A percentile compares a stretch with the other conserved stretches of the same genome.
Evolutionary conservation across 1,140 invertebrate genomes (phyloP).

Genomic region (Drosophila pruinosa): DNA sequence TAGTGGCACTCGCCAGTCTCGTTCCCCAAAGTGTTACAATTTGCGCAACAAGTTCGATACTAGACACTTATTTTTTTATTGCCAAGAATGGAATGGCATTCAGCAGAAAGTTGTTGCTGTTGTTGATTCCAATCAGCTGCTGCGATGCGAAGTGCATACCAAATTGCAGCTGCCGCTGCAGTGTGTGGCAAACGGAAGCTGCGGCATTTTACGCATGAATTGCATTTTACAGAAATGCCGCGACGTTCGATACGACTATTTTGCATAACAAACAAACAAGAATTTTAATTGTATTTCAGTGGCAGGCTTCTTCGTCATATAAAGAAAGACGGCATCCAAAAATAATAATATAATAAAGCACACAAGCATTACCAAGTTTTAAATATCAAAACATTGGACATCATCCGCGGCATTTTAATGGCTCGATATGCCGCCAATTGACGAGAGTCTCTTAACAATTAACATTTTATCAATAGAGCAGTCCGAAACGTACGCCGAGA

Average conservation of each 20-base stretch:
- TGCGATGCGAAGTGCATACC: slow-evolving; percentile 27
- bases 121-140: slow-evolving; percentile 6
- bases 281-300: slow-evolving; percentile 50
- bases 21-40: not conserved
- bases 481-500: not conserved
- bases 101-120: not conserved
- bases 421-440: slow-evolving; percentile 9
- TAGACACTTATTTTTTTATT: not conserved
- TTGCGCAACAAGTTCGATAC: not conserved
- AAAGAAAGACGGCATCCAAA: slow-evolving; percentile 25
- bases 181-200: slow-evolving; percentile 22
- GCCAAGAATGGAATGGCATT: not conserved
- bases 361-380: slow-evolving; percentile 24
- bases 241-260: slow-evolving; percentile 29
- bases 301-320: not conserved
- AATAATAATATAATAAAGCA: slow-evolving; percentile 14
- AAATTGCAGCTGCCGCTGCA: not conserved
- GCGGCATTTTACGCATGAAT: slow-evolving; percentile 1
- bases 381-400: slow-evolving; percentile 33
- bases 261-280: slow-evolving; percentile 67
- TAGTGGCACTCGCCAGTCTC: not conserved
- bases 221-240: slow-evolving; percentile 35
- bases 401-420: slow-evolving; percentile 40
- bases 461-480: slow-evolving; percentile 40
- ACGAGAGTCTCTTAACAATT: slow-evolving; percentile 25